Percentiles rank a stretch among this genome's conserved stretches.
These are phyloP conservation scores for Drosophila mercatorum DNA, from an alignment of 2,888 invertebrate genomes.

Conservation along the genomic window DNA sequence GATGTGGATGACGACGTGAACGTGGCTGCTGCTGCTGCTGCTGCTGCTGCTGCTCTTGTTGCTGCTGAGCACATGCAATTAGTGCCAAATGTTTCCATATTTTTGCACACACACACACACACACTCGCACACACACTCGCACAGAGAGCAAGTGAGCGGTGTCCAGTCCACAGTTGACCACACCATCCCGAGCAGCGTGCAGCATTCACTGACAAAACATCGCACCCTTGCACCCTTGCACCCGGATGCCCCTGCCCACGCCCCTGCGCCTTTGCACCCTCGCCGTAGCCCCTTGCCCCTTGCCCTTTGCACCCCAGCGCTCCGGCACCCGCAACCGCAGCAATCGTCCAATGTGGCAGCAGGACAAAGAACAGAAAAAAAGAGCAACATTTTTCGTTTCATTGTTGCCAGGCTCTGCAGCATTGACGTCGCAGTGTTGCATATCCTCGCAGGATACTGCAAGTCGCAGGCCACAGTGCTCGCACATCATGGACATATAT, in stretches of 20 bases:
- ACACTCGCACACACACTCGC: background rate
- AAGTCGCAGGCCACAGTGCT: background rate
- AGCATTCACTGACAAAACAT: conserved; percentile 71
- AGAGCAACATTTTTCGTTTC: conserved; percentile 77
- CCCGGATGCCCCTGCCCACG: background rate
- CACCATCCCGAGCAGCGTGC: conserved; percentile 67
- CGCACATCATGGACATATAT: background rate
- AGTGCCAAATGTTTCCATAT: conserved; percentile 84
- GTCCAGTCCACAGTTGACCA: conserved; percentile 66
- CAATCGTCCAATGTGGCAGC: conserved; percentile 55
- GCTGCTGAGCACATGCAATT: conserved; percentile 80
- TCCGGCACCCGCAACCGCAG: conserved; percentile 53
- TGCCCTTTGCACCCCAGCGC: conserved; percentile 7
- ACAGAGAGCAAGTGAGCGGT: conserved; percentile 12
- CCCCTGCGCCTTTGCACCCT: background rate
- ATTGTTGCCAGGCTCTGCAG: conserved; percentile 58
- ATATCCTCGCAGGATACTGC: conserved; percentile 28
- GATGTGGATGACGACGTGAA: conserved; percentile 33
- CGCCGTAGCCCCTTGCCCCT: background rate
- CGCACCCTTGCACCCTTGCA: conserved; percentile 37
- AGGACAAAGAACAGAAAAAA: conserved; percentile 39
- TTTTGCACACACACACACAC: conserved; percentile 53
- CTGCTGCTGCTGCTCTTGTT: conserved; percentile 51
- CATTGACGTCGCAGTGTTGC: conserved; percentile 31
- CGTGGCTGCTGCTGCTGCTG: conserved; percentile 48